Percentiles rank a stretch among this genome's conserved stretches.
phyloP scores from a whole-genome alignment of 2,888 invertebrate genomes.

The Oligia latruncula region DNA sequence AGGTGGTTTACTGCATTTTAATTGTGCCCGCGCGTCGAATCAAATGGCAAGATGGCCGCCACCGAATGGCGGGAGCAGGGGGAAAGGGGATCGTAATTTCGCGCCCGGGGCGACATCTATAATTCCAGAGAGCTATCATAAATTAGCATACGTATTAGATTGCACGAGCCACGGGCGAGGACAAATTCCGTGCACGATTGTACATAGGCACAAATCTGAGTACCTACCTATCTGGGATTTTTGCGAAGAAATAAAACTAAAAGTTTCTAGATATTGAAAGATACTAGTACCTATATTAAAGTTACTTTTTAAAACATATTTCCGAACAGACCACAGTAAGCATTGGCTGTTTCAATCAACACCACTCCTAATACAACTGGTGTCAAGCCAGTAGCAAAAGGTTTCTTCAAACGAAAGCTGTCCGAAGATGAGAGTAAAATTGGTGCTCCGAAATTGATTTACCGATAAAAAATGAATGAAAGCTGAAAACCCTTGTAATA shows the following conservation, averaged over 20 bases:
- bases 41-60: constrained; percentile 85
- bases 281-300: background rate
- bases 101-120: constrained; percentile 87
- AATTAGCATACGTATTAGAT: constrained; percentile 90
- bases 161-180: constrained; percentile 74
- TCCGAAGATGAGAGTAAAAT: background rate
- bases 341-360: background rate
- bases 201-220: constrained; percentile 73
- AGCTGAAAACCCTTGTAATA: background rate
- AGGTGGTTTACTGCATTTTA: constrained; percentile 73
- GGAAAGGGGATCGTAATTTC: constrained; percentile 81
- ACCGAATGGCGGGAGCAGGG: constrained; percentile 63
- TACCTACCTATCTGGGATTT: constrained; percentile 55
- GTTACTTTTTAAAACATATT: background rate
- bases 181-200: constrained; percentile 83
- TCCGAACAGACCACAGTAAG: too few relatives aligned
- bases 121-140: constrained; percentile 86
- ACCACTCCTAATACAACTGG: background rate
- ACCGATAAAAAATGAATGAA: background rate
- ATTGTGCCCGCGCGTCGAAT: constrained; percentile 76
- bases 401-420: too few relatives aligned
- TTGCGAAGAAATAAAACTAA: background rate
- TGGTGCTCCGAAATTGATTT: background rate
- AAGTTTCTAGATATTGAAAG: background rate
- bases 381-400: background rate